Conservation (phyloP, 2,888 invertebrate species). For the Andrena trimmerana region DNA sequence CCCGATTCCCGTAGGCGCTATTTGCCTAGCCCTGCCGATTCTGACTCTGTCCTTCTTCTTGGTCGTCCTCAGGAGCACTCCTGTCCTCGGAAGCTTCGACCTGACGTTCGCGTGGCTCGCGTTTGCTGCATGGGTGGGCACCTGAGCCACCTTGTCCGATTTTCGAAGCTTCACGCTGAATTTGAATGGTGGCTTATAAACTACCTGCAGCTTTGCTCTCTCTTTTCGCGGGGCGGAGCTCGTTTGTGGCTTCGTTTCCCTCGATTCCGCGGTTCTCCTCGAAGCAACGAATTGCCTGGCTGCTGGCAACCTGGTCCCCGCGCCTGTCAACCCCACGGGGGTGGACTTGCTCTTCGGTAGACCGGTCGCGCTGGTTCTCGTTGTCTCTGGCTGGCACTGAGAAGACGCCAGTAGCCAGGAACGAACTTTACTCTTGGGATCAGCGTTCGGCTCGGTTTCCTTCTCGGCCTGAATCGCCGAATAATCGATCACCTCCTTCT, state of each 20-base stretch:
- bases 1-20: constrained; percentile 71
- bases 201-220: constrained; percentile 91
- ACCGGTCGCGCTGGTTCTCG: constrained; percentile 82
- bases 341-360: constrained; percentile 95
- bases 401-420: constrained; percentile 94
- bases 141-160: constrained; percentile 88
- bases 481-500: constrained; percentile 93
- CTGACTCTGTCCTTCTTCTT: constrained; percentile 78
- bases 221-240: constrained; percentile 73
- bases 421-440: constrained; percentile 92
- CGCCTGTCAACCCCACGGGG: constrained; percentile 88
- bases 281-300: constrained; percentile 46
- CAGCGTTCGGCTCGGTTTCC: constrained; percentile 84
- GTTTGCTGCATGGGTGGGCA: constrained; percentile 80
- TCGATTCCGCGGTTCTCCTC: constrained; percentile 49
- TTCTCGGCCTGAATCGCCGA: constrained; percentile 89
- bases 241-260: constrained; percentile 46
- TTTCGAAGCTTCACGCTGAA: constrained; percentile 93
- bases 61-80: constrained; percentile 85
- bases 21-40: constrained; percentile 80
- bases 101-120: constrained; percentile 55
- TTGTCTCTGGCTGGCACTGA: constrained; percentile 77
- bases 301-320: constrained; percentile 42
- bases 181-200: constrained; percentile 95
- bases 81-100: constrained; percentile 83